phyloP scores from a whole-genome alignment of 2,113 vertebrate genomes.

The Montifringilla adamsi region DNA sequence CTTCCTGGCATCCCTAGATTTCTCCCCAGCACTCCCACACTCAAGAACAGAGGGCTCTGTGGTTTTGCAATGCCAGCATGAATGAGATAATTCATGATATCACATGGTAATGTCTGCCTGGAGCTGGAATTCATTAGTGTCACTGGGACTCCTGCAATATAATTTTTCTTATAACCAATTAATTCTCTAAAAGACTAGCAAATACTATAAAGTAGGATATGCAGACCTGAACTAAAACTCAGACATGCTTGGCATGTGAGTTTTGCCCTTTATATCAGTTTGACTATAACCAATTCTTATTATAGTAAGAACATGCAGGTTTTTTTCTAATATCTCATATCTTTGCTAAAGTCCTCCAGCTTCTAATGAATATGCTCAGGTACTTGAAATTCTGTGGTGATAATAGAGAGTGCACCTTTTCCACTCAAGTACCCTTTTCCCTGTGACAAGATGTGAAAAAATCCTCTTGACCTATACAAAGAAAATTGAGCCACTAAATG shows the following conservation, averaged over 20 bases:
- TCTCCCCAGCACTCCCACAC: not conserved
- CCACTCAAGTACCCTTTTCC: conserved; percentile 25
- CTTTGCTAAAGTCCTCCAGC: not conserved
- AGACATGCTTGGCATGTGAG: not conserved
- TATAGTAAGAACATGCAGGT: not conserved
- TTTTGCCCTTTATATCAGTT: not conserved
- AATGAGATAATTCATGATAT: not conserved
- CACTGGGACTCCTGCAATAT: not conserved
- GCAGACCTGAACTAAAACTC: not conserved
- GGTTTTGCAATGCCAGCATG: not conserved
- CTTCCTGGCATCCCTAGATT: not conserved
- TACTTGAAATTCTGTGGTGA: conserved; percentile 2
- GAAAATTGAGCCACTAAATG: conserved; percentile 26
- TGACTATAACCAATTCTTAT: not conserved
- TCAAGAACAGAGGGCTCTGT: not conserved
- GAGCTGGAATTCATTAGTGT: not conserved
- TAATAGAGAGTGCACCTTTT: conserved; percentile 2
- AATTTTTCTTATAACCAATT: not conserved
- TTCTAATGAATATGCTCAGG: conserved; percentile 14
- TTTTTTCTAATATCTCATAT: not conserved
- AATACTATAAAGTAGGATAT: not conserved
- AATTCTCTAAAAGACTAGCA: not conserved
- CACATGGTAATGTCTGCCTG: not conserved
- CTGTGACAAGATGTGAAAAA: conserved; percentile 18
- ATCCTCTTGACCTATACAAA: conserved; percentile 39